Evolutionary conservation across 2,888 invertebrate genomes (phyloP).

Genomic region (Platycnemis pennipes): DNA sequence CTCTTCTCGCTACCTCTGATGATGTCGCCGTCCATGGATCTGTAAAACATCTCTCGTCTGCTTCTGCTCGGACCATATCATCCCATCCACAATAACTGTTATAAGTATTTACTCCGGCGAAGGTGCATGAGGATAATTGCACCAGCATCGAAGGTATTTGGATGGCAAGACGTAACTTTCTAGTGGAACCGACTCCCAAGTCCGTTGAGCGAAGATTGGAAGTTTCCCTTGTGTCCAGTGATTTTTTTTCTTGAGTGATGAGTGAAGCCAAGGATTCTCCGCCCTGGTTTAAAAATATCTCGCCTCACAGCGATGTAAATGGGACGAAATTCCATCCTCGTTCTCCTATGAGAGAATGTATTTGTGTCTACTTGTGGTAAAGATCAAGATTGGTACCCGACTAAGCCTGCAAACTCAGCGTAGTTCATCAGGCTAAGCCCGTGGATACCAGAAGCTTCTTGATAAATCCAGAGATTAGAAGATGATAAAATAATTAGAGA

Average conservation of each 20-base stretch:
- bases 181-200: not conserved
- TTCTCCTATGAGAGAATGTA: not conserved
- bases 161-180: not conserved
- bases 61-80: not conserved
- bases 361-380: not conserved
- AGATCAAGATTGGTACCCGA: not conserved
- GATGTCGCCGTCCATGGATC: not conserved
- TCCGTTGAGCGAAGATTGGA: not conserved
- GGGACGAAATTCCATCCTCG: not conserved
- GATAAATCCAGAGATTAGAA: no score
- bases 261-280: not conserved
- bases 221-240: not conserved
- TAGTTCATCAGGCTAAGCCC: no score
- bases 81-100: not conserved
- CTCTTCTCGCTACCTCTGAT: not conserved
- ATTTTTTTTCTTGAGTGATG: not conserved
- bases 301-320: not conserved
- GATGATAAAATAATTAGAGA: no score
- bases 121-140: not conserved
- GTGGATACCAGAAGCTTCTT: no score
- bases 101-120: not conserved
- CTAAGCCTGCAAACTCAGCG: no score
- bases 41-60: not conserved
- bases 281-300: not conserved
- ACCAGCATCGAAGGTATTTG: not conserved